Percentiles rank a stretch among this genome's conserved stretches.
phyloP scores from a whole-genome alignment of 2,888 invertebrate genomes.

The Trissonchulus latispiculum region DNA sequence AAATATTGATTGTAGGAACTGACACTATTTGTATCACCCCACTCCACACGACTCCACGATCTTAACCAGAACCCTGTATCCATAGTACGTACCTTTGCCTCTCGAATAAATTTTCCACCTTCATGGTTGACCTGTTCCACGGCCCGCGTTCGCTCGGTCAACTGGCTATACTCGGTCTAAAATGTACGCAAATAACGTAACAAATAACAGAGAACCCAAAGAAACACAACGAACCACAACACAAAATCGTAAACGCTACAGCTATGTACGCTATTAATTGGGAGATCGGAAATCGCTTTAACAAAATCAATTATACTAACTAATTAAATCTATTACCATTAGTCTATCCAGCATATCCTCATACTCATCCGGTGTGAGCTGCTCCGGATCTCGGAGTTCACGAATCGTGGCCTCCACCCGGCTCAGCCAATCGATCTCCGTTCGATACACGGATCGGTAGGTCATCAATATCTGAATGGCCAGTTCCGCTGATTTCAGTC shows the following conservation, averaged over 20 bases:
- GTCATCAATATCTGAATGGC: conserved; percentile 80
- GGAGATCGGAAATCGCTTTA: conserved; percentile 11
- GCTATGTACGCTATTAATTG: no score
- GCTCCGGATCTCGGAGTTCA: conserved; percentile 36
- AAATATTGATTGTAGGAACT: no score
- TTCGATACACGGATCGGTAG: conserved; percentile 58
- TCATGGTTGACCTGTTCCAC: conserved; percentile 90
- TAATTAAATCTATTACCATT: conserved; percentile 23
- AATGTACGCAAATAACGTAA: no score
- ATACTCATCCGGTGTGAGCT: conserved; percentile 38
- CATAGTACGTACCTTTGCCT: conserved; percentile 80
- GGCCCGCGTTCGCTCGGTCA: conserved; percentile 81
- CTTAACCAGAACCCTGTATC: neutral
- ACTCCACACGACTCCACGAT: no score
- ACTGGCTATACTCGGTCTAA: conserved; percentile 80
- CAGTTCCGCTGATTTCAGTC: conserved; percentile 76
- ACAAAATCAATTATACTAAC: conserved; percentile 20
- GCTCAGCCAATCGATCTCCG: conserved; percentile 42
- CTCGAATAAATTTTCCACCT: conserved; percentile 86
- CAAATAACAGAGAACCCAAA: no score
- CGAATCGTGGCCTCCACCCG: conserved; percentile 42
- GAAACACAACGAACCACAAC: no score
- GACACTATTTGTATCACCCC: no score
- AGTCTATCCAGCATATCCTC: conserved; percentile 40
- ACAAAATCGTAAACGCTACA: no score